Conservation (phyloP, 2,113 vertebrate species). For the Colaptes auratus region DNA sequence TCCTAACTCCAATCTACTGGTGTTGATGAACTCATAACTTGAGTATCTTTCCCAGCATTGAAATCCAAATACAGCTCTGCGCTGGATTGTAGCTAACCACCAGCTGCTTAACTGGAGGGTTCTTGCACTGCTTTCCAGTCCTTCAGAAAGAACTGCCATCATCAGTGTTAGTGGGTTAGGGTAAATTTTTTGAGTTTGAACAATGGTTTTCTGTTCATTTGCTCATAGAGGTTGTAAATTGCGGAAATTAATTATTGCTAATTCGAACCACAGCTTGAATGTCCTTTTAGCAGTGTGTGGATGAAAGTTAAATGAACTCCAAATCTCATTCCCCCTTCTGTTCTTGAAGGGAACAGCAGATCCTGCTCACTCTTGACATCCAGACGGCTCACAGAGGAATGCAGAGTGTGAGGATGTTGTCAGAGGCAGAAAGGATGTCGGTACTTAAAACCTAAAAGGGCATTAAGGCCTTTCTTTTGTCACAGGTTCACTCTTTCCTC, state of each 20-base stretch:
- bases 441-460: neutral
- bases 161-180: neutral
- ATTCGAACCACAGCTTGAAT: slow-evolving; percentile 32
- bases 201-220: slow-evolving; percentile 46
- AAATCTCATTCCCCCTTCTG: neutral
- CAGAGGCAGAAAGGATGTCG: neutral
- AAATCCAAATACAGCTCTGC: neutral
- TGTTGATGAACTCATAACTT: neutral
- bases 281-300: neutral
- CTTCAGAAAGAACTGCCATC: neutral
- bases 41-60: neutral
- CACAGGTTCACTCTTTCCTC: neutral
- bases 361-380: neutral
- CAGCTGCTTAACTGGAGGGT: neutral
- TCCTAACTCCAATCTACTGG: neutral
- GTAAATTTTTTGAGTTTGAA: slow-evolving; percentile 48
- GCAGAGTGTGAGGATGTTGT: neutral
- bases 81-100: neutral
- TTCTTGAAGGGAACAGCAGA: slow-evolving; percentile 6
- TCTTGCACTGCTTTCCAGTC: neutral
- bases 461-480: neutral
- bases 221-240: slow-evolving; percentile 33
- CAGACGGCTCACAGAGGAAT: neutral
- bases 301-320: slow-evolving; percentile 35
- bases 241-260: slow-evolving; percentile 60